Evolutionary conservation across 35 echinoderm and acorn worm genomes (phyloP).

Genomic region (Diadema setosum): DNA sequence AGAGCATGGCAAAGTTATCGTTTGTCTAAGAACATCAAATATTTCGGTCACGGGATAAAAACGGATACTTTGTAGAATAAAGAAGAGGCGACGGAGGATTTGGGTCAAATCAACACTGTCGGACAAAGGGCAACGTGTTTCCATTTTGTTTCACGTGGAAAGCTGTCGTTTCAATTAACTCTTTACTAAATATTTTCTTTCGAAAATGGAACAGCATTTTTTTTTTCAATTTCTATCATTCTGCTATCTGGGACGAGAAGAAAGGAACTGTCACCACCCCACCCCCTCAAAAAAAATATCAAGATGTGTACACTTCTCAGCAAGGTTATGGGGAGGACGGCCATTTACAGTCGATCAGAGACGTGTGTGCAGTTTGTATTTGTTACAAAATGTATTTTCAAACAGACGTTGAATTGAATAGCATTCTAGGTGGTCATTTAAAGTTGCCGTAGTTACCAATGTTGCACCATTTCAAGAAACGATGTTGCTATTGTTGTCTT

Average conservation of each 20-base stretch:
- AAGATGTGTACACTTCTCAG: no score
- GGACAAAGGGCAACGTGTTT: not conserved
- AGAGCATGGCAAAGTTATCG: conserved; percentile 5
- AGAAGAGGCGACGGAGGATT: not conserved
- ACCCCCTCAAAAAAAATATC: no score
- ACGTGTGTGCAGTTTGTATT: no score
- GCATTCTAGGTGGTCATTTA: no score
- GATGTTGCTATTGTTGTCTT: no score
- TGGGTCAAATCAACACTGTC: conserved; percentile 12
- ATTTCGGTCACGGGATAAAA: not conserved
- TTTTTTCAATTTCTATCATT: no score
- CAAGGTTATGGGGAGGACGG: no score
- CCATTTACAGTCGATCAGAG: no score
- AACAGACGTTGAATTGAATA: no score
- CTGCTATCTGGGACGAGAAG: not conserved
- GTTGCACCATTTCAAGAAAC: no score
- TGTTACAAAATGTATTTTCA: no score
- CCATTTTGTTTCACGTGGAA: not conserved
- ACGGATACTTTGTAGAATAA: not conserved
- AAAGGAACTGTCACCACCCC: conserved; percentile 8
- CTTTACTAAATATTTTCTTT: conserved; percentile 15
- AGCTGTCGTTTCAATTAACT: conserved; percentile 29
- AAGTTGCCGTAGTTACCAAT: no score
- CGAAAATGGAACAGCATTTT: not conserved
- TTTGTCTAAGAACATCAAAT: conserved; percentile 4